Evolutionary conservation across 2,888 invertebrate genomes (phyloP).

Genomic region (Platypus cylindrus): DNA sequence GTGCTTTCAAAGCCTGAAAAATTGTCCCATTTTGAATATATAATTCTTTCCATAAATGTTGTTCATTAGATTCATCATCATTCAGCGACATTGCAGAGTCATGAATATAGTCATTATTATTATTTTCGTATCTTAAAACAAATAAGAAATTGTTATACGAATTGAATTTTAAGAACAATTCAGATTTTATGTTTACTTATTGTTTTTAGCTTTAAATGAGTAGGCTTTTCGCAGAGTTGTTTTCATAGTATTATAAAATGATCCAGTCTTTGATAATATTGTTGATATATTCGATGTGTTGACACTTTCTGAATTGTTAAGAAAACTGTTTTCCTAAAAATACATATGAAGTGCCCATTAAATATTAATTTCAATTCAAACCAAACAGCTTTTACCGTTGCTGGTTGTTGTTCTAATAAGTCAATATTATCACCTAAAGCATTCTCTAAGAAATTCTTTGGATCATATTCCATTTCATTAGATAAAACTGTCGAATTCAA

Average conservation of each 20-base stretch:
- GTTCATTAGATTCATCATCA: too few relatives aligned
- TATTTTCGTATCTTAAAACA: too few relatives aligned
- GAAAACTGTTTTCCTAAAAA: not conserved
- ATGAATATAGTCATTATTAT: too few relatives aligned
- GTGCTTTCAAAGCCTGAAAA: conserved; percentile 20
- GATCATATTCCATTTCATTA: conserved; percentile 15
- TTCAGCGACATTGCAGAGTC: too few relatives aligned
- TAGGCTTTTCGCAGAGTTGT: conserved; percentile 13
- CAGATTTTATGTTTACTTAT: conserved; percentile 5
- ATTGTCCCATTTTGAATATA: conserved; percentile 19
- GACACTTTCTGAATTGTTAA: conserved; percentile 7
- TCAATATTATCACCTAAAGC: conserved; percentile 17
- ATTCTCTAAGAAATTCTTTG: conserved; percentile 16
- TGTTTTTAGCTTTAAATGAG: conserved; percentile 8
- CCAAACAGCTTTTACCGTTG: not conserved
- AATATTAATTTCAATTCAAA: not conserved
- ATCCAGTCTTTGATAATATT: conserved; percentile 15
- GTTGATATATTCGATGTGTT: conserved; percentile 13
- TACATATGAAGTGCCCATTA: not conserved
- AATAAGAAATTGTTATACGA: too few relatives aligned
- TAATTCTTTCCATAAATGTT: conserved; percentile 17
- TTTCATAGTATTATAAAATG: conserved; percentile 13
- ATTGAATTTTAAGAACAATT: too few relatives aligned
- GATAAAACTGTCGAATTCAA: conserved; percentile 9
- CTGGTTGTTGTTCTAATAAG: conserved; percentile 4